Conservation (phyloP, 1,140 invertebrate genomes). For the Bombus breviceps region DNA sequence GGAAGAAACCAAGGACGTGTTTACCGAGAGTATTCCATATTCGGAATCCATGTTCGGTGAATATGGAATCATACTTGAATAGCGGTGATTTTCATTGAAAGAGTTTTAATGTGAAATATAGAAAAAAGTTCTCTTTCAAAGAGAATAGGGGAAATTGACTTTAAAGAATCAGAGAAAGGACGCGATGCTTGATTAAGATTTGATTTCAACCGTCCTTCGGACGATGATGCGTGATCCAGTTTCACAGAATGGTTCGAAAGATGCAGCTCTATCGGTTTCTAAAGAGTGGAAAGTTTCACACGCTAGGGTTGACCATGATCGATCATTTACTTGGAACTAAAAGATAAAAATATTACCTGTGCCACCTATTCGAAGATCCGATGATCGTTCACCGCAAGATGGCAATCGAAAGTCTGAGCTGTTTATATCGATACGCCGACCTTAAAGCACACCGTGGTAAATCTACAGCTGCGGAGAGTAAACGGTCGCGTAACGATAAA, state of each 20-base stretch:
- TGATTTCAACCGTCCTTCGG: not conserved
- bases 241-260: not conserved
- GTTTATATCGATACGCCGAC: too few relatives aligned
- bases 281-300: too few relatives aligned
- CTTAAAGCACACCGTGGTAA: too few relatives aligned
- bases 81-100: slow-evolving; percentile 7
- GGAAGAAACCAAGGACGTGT: not conserved
- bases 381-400: too few relatives aligned
- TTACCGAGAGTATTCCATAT: not conserved
- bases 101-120: slow-evolving; percentile 12
- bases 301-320: too few relatives aligned
- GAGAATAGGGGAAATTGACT: not conserved
- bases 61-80: not conserved
- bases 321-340: too few relatives aligned
- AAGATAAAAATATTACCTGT: too few relatives aligned
- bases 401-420: too few relatives aligned
- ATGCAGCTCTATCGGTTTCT: too few relatives aligned
- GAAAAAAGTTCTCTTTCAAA: not conserved
- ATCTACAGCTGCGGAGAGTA: not conserved
- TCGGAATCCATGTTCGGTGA: not conserved
- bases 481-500: slow-evolving; percentile 33
- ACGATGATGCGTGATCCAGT: not conserved
- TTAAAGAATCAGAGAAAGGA: not conserved
- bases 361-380: too few relatives aligned
- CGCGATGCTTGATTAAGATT: not conserved